Conservation (phyloP, 1,140 invertebrate species). For the Arctopsyche grandis region DNA sequence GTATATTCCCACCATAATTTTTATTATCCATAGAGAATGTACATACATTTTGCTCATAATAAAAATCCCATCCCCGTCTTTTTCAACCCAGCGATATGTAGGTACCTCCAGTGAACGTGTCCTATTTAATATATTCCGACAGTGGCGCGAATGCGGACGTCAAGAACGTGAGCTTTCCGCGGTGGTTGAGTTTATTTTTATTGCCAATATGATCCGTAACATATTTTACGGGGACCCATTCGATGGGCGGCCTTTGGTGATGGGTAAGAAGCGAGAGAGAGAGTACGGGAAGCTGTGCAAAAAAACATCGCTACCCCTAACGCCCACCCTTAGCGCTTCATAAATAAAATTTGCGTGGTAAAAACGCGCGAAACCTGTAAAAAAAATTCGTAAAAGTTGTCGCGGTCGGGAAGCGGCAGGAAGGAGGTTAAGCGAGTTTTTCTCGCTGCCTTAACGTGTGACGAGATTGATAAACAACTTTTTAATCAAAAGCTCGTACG, state of each 20-base stretch:
- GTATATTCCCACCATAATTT: too few relatives aligned
- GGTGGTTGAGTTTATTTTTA: constrained; percentile 41
- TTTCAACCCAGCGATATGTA: neutral
- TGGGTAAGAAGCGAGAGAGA: neutral
- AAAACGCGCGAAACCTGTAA: constrained; percentile 1
- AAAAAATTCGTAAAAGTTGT: neutral
- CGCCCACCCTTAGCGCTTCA: neutral
- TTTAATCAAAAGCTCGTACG: constrained; percentile 18
- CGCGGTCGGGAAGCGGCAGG: neutral
- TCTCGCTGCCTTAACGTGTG: neutral
- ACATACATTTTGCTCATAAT: too few relatives aligned
- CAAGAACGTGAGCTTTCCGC: constrained; percentile 31
- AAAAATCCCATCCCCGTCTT: too few relatives aligned
- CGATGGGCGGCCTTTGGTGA: neutral
- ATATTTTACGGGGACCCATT: constrained; percentile 30
- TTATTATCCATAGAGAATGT: too few relatives aligned
- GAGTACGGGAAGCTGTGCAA: neutral
- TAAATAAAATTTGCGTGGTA: constrained; percentile 38
- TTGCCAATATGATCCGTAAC: constrained; percentile 44
- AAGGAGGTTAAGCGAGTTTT: neutral
- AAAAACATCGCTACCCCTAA: neutral
- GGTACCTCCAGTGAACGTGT: neutral
- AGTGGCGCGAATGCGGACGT: neutral
- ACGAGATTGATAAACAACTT: constrained; percentile 36
- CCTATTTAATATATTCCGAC: constrained; percentile 22